Conservation (phyloP, 2,797 vertebrate species). For the Oryzias sinensis region DNA sequence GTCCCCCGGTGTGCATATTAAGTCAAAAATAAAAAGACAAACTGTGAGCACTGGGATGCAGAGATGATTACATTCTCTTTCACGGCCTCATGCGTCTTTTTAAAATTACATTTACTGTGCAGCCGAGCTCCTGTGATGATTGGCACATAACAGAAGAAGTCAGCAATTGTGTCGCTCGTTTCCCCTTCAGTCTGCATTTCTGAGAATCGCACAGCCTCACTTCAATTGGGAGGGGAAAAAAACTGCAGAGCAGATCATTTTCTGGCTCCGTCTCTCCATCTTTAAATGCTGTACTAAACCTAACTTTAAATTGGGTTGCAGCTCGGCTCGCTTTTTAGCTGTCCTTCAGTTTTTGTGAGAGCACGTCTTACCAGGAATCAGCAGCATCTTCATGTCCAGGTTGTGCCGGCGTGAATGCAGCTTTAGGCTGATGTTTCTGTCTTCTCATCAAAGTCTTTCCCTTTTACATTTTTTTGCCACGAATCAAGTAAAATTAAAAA, state of each 20-base stretch:
- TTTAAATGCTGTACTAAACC: no score
- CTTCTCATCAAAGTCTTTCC: no score
- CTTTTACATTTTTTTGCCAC: no score
- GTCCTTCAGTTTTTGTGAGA: no score
- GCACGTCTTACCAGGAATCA: no score
- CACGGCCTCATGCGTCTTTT: slow-evolving; percentile 26
- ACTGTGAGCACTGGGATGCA: not conserved
- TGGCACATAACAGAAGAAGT: not conserved
- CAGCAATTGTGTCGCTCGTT: slow-evolving; percentile 1
- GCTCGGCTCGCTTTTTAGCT: no score
- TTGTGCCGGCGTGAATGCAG: no score
- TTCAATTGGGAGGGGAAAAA: not conserved
- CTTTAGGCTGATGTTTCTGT: no score
- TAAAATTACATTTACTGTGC: slow-evolving; percentile 15
- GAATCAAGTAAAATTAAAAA: no score
- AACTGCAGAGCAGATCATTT: not conserved
- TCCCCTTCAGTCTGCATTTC: slow-evolving; percentile 1
- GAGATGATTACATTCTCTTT: slow-evolving; percentile 32
- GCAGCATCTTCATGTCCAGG: no score
- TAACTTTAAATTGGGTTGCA: no score
- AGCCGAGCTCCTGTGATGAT: slow-evolving; percentile 12
- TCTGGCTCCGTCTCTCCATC: no score
- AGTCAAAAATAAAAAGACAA: not conserved
- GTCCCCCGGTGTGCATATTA: not conserved
- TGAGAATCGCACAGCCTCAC: slow-evolving; percentile 1